These are phyloP conservation scores for Corythornis cristatus DNA, from an alignment of 2,113 vertebrate genomes.

Conservation along the genomic window DNA sequence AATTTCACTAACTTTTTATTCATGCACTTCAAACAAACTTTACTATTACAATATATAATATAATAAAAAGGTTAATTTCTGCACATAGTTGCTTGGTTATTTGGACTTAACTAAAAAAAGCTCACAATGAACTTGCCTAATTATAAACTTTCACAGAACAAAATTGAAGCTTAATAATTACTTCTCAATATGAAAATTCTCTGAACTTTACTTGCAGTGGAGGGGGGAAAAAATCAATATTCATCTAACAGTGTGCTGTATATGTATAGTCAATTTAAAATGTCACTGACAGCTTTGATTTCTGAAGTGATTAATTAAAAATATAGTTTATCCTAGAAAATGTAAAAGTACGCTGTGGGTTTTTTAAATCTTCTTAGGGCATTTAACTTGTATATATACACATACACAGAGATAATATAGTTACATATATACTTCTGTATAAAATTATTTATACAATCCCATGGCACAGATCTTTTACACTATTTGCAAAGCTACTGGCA, in stretches of 20 bases:
- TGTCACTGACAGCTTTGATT: conserved; percentile 5
- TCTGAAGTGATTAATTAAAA: conserved; percentile 34
- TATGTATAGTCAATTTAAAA: conserved; percentile 56
- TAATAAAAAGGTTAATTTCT: conserved; percentile 82
- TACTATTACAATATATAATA: conserved; percentile 87
- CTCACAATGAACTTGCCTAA: conserved; percentile 12
- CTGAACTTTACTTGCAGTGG: background rate
- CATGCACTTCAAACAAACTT: conserved; percentile 91
- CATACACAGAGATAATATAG: conserved; percentile 7
- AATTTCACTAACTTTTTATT: conserved; percentile 97
- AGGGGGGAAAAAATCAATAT: conserved; percentile 7
- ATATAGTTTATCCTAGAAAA: conserved; percentile 23
- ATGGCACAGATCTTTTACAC: conserved; percentile 41
- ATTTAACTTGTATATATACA: conserved; percentile 1
- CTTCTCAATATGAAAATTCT: background rate
- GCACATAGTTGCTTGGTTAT: conserved; percentile 74
- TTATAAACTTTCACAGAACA: conserved; percentile 1
- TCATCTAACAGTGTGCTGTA: conserved; percentile 23
- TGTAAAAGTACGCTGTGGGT: background rate
- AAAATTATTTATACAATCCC: conserved; percentile 39
- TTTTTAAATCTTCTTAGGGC: background rate
- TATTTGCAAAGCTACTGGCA: conserved; percentile 17
- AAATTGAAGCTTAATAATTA: conserved; percentile 4
- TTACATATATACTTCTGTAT: conserved; percentile 38
- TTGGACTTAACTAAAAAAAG: conserved; percentile 47